Base-by-base conservation (phyloP, 2,888 invertebrate genomes). In the Hirtodrosophila cameraria region DNA sequence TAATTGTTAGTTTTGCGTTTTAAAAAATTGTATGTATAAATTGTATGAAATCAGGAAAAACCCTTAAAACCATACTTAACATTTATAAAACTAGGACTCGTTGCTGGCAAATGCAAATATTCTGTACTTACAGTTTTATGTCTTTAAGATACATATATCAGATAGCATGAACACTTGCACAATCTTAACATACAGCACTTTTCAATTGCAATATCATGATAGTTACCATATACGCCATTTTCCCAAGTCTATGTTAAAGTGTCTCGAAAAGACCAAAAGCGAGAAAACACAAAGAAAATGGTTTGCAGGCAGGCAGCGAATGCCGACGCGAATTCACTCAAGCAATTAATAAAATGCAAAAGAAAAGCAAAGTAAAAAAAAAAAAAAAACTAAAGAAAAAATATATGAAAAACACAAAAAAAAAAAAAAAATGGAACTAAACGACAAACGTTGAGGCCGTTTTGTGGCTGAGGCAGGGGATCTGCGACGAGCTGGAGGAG, bases 331-430 rank as follows among this genome's bases (percentile, higher is more conserved):
- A 79, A 78, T 83, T 75, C 78, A 78, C 75, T 80, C 81, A 50
- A 81, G 80, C 80, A 83, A 81, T 81, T 81, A 81, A 81, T 81
- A 81, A 80, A 83, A 77, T 75, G 72, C 69, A 60, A 65, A 80
- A 68, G 70, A 65, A 66, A 66, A 57, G 25, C 46, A 55, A 62
- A 66, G 49, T 48, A 18, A 15, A 28, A 35, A 42, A 54, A 30
- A 31, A 23, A 30, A 46, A 58, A 42, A 8, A 9, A 28, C 27
- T 23, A 38, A 30, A 7, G 25, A 38, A 18, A 20, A 16, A 16
- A 43, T 30, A n/a, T n/a, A n/a, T n/a, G n/a, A n/a, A n/a, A n/a
- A n/a, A 55, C 48, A 11, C 58, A 43, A 36, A 25, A 42, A 36
- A 42, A 63, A 27, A 20, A 54, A 36, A 61, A 67, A 77, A 70